A percentile compares a stretch with the other conserved stretches of the same genome.
These are phyloP conservation scores for Decapterus maruadsi DNA, from an alignment of 2,797 vertebrate genomes.

Conservation along the genomic window DNA sequence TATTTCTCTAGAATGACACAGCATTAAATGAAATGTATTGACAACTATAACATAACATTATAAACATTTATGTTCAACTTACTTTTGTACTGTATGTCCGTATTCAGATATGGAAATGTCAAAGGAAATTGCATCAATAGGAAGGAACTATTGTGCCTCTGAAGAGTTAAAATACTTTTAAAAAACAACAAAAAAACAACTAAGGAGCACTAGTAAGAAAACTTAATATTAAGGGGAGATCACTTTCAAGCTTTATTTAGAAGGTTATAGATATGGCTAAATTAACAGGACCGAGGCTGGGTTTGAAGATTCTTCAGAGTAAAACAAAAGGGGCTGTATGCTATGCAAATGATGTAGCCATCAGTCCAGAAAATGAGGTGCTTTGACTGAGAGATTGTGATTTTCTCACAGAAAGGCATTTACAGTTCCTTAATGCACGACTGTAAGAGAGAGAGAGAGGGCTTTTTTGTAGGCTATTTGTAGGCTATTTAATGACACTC, in stretches of 20 bases:
- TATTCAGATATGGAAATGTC: background rate
- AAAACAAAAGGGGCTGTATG: background rate
- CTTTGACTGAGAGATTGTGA: background rate
- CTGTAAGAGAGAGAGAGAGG: too few species aligned
- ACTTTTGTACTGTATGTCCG: background rate
- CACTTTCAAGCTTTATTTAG: too few species aligned
- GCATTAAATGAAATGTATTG: background rate
- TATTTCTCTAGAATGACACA: background rate
- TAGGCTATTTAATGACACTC: background rate
- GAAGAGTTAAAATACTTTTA: background rate
- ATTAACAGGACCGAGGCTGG: background rate
- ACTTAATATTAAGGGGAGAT: too few species aligned
- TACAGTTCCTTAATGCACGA: background rate
- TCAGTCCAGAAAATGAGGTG: background rate
- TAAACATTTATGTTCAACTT: background rate
- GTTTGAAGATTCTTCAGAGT: too few species aligned
- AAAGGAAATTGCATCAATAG: background rate
- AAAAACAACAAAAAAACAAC: background rate
- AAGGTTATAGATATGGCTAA: too few species aligned
- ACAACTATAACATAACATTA: background rate
- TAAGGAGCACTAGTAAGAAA: background rate
- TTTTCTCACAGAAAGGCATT: background rate
- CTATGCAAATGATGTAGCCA: background rate
- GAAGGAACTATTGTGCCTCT: background rate
- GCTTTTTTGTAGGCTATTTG: background rate